Evolutionary conservation across 1,140 invertebrate genomes (phyloP), one percentile per base, ranked within the genome.

Genomic region (Drosophila varians): DNA sequence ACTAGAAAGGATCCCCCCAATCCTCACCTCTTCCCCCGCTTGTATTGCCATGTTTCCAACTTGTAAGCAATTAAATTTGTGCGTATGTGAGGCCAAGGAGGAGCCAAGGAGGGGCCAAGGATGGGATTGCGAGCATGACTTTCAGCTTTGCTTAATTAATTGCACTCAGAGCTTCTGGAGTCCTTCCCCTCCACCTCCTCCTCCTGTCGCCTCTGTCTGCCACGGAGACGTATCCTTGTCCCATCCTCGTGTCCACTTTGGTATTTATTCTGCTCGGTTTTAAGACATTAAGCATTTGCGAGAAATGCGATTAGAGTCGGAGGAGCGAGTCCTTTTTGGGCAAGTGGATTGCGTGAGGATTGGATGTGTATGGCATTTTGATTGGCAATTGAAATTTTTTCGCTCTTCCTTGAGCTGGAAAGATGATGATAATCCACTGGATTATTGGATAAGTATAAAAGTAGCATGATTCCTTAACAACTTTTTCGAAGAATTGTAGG

Each of bases 91-190:
- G 34, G 54, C n/a, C n/a, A n/a, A n/a, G n/a, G n/a, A n/a, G 23
- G 46, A 12, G 54, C 12, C 42, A 9, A 6, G 36, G 12, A 8
- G 12, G 53, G 34, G 36, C 45, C 16, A 9, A 16, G 49, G 19
- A 42, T 40, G 19, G 57, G 66, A 52, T 46, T 31, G 62, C 54
- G 70, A 76, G 82, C 72, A 86, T 86, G 82, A 84, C 80, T 84
- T 84, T 86, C 80, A 86, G 80, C 80, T 86, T 84, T 84, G 80
- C 80, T 84, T 84, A 84, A 84, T 84, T 84, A 84, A 84, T 84
- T 84, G 80, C 80, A 84, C 82, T 84, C 80, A 80, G 76, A 52
- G 66, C 61, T 65, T n/a, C n/a, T n/a, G n/a, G n/a, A n/a, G n/a
- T n/a, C n/a, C n/a, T n/a, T n/a, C n/a, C n/a, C n/a, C n/a, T n/a